Percentiles rank a stretch among this genome's conserved stretches.
These are phyloP conservation scores for Isoperla grammatica DNA, from an alignment of 2,888 invertebrate genomes.

Conservation along the genomic window DNA sequence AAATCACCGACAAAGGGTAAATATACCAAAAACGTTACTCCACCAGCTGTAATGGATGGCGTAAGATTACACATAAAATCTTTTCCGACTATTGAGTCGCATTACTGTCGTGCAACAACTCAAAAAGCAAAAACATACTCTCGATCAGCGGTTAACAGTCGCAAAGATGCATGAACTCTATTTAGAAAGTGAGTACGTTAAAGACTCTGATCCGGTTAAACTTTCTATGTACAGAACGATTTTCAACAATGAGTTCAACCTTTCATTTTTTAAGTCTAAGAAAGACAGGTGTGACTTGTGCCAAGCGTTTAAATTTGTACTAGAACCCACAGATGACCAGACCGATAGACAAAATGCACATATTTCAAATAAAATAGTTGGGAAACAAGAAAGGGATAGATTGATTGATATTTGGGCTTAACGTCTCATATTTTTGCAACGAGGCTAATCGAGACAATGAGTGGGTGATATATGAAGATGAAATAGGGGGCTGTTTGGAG, in stretches of 20 bases:
- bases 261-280: constrained; percentile 32
- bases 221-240: constrained; percentile 30
- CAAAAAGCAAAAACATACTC: constrained; percentile 30
- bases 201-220: constrained; percentile 25
- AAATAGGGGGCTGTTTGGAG: no score
- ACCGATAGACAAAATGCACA: no score
- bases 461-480: no score
- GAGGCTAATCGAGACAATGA: no score
- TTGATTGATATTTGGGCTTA: no score
- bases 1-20: constrained; percentile 5
- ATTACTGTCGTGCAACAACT: constrained; percentile 30
- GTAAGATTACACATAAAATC: constrained; percentile 29
- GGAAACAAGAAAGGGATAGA: no score
- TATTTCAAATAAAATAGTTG: no score
- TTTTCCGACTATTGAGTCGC: constrained; percentile 32
- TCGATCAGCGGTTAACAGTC: constrained; percentile 30
- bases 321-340: neutral
- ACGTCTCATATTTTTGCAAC: no score
- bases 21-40: neutral
- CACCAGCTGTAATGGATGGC: neutral
- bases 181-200: constrained; percentile 23
- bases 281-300: constrained; percentile 33
- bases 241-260: constrained; percentile 30
- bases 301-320: constrained; percentile 21
- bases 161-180: constrained; percentile 32